These are phyloP conservation scores for Polypterus bichir DNA, from an alignment of 2,113 vertebrate genomes.

Conservation along the genomic window DNA sequence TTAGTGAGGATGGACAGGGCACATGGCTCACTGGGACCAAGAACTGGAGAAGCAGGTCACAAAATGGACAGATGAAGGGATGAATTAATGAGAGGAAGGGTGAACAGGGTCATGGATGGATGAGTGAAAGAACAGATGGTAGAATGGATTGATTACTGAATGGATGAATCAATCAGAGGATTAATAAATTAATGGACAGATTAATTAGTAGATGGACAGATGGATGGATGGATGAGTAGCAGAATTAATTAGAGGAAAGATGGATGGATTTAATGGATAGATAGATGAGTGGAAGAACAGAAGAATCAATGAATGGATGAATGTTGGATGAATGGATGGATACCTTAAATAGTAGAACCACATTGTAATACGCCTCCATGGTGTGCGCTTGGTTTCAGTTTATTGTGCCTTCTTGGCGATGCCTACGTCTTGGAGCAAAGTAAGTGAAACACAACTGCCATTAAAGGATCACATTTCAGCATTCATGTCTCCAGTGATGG, in stretches of 20 bases:
- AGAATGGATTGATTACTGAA: background rate
- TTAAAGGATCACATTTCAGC: too few relatives aligned
- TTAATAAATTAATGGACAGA: background rate
- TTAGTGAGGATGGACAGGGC: too few relatives aligned
- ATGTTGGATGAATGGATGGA: background rate
- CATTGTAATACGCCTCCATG: too few relatives aligned
- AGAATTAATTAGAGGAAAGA: background rate
- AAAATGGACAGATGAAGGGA: background rate
- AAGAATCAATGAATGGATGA: background rate
- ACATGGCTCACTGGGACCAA: background rate
- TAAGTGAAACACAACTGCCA: too few relatives aligned
- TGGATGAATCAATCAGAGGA: background rate
- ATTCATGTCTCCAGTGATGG: too few relatives aligned
- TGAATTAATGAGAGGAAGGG: background rate
- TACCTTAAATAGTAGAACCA: background rate
- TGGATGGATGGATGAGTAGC: background rate
- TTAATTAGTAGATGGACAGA: background rate
- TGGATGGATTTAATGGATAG: background rate
- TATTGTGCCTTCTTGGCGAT: too few relatives aligned
- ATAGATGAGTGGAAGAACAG: background rate
- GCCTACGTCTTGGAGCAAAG: too few relatives aligned
- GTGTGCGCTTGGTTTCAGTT: too few relatives aligned
- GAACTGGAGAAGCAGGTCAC: too few relatives aligned
- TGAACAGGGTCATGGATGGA: background rate
- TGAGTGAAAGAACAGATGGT: background rate